Base-by-base conservation (phyloP, 2,797 vertebrate genomes). In the Pangasius sanitwongsei region DNA sequence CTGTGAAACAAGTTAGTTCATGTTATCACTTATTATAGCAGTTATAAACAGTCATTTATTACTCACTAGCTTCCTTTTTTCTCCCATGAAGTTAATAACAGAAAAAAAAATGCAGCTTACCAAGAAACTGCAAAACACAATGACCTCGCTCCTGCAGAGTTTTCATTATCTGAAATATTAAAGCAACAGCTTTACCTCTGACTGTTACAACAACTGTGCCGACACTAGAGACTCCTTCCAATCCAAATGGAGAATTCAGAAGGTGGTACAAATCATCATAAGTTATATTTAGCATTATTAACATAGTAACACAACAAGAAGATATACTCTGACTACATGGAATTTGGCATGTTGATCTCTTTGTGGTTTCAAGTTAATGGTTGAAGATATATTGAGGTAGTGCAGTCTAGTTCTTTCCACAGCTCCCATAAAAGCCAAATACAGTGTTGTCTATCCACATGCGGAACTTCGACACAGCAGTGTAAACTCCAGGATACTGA, bases 381-480 rank as follows among this genome's bases (percentile, higher is more conserved):
- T 87, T 74, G 44, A 53, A 50, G 31, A 16, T 50, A 61, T 83
- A 67, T 72, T 84, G 87, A 70, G 61, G 44, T 86, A 50, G 9
- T 1, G 13, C 18, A 34, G 67, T 87, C 89, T 95, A 95, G 31
- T 88, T 4, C 34, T 87, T 92, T 18, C 88, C 86, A 88, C 95
- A 96, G 88, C 50, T 94, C 91, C 93, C 93, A 91, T 96, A 95
- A 93, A 93, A 95, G 89, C 91, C 94, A 48, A 94, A 96, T 87
- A 97, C 95, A 48, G 93, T 96, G 91, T 93, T 90, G 89, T 97
- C 96, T 80, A 98, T 97, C 97, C 97, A 98, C 25, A 87, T 92
- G 83, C 96, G 95, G 84, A 94, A 97, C 37, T 93, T 96, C 59
- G 96, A 95, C 85, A 98, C 96, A 0, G 96, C 93, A 0, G 96